Base-by-base conservation (phyloP, 2,888 invertebrate species). In the Diplazon laetatorius region DNA sequence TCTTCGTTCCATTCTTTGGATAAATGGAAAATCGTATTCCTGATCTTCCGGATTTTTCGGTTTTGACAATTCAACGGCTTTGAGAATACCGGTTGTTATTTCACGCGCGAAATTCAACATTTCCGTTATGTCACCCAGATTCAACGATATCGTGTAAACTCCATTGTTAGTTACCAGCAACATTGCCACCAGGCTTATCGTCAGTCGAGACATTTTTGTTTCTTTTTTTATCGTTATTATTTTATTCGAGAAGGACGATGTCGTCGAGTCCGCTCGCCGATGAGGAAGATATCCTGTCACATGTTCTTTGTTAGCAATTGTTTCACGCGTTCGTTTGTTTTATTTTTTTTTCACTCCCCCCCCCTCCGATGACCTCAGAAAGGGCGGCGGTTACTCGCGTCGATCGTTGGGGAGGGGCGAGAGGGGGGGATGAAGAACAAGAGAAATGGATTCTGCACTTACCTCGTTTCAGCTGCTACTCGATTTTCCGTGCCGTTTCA, bases 21-120 rank as follows among this genome's bases (percentile, higher is more conserved):
- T 89, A 62, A 95, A 89, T 2, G 95, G 95, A 65, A 94, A 90
- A 14, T 93, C 93, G 5, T 94, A 92, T 0, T 93, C 78, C 82
- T 93, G 93, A 8, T 80, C 80, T 8, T 73, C 82, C 0, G 80
- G 76, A 0, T 59, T 52, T 1, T 62, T 71, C 1, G 83, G 83
- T 3, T 76, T 71, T 8, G 88, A 76, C 44, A 85, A 57, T 1
- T 89, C 82, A 81, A 87, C 84, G 0, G 86, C 84, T 48, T 90
- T 87, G 16, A 89, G 73, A 3, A 82, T 65, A 0, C 87, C 84
- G 1, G 75, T 74, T 0, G 85, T 48, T 0, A 85, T 74, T 16
- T 86, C 87, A 1, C 83, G 80, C 1, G 87, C 86, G 44, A 89
- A 83, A 46, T 85, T 85, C 0, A 90, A 37, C 6, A 90, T 69